These are phyloP conservation scores for Asarcornis scutulata DNA, from an alignment of 2,113 vertebrate genomes.

Conservation along the genomic window DNA sequence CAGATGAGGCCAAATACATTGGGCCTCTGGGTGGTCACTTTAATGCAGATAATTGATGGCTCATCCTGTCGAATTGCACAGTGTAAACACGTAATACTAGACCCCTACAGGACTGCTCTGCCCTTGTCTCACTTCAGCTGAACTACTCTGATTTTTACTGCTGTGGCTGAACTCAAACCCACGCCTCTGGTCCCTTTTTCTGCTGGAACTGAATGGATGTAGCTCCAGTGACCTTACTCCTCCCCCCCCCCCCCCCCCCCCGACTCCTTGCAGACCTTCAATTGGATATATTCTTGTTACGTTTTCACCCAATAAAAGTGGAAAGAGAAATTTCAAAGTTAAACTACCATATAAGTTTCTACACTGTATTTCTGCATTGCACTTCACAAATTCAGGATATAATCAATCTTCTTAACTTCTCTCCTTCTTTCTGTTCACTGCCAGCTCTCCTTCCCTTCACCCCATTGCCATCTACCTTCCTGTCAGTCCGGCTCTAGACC, in stretches of 20 bases:
- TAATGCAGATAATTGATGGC: slow-evolving; percentile 8
- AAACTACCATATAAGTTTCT: not conserved
- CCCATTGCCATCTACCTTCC: not conserved
- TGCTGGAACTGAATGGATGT: not conserved
- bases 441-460: not conserved
- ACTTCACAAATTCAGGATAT: not conserved
- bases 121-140: not conserved
- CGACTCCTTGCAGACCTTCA: too few species aligned
- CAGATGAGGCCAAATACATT: not conserved
- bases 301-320: not conserved
- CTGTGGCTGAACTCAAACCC: not conserved
- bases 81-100: slow-evolving; percentile 12
- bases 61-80: not conserved
- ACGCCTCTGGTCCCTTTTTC: not conserved
- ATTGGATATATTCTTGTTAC: not conserved
- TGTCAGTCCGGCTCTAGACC: not conserved
- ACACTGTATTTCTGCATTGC: not conserved
- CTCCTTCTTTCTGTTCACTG: not conserved
- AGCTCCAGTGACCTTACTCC: not conserved
- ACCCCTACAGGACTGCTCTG: not conserved
- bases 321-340: not conserved
- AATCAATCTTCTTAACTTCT: not conserved
- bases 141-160: not conserved
- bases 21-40: slow-evolving; percentile 25
- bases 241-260: too few species aligned